Percentiles rank a stretch among this genome's conserved stretches.
Evolutionary conservation across 2,888 invertebrate species (phyloP).

Genomic region (Sclerodermus sp.): DNA sequence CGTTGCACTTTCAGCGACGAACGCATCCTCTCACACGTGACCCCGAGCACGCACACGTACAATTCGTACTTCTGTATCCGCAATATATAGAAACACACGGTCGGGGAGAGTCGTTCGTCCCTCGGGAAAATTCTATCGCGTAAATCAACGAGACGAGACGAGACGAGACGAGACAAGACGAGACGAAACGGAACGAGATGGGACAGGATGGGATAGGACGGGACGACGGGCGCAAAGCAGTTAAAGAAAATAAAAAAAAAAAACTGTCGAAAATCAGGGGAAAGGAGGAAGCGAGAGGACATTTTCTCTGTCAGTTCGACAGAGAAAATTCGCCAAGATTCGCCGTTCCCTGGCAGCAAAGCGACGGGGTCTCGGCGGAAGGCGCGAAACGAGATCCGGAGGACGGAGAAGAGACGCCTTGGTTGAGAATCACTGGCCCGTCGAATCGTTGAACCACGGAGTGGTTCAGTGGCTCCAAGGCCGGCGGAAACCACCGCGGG

Average conservation of each 20-base stretch:
- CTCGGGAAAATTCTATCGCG: too few species aligned
- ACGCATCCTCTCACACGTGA: neutral
- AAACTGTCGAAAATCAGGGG: constrained; percentile 3
- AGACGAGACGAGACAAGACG: too few species aligned
- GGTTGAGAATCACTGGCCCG: constrained; percentile 47
- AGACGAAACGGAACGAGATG: neutral
- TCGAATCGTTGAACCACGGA: constrained; percentile 59
- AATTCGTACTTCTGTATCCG: too few species aligned
- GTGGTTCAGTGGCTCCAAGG: constrained; percentile 60
- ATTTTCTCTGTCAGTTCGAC: too few species aligned
- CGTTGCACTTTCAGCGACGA: neutral
- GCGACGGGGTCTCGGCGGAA: too few species aligned
- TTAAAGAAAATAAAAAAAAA: neutral
- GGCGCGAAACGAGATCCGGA: constrained; percentile 14
- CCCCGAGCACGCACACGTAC: too few species aligned
- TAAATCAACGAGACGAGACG: too few species aligned
- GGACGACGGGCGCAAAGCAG: neutral
- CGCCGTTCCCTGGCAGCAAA: too few species aligned
- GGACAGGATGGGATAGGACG: neutral
- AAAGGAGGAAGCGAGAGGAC: constrained; percentile 10
- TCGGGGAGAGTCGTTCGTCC: too few species aligned
- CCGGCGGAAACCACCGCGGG: constrained; percentile 48
- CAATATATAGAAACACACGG: too few species aligned
- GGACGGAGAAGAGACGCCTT: neutral
- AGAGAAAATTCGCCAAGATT: too few species aligned